A percentile compares a stretch with the other conserved stretches of the same genome.
phyloP scores from a whole-genome alignment of 2,888 invertebrate genomes.

The Actias luna region DNA sequence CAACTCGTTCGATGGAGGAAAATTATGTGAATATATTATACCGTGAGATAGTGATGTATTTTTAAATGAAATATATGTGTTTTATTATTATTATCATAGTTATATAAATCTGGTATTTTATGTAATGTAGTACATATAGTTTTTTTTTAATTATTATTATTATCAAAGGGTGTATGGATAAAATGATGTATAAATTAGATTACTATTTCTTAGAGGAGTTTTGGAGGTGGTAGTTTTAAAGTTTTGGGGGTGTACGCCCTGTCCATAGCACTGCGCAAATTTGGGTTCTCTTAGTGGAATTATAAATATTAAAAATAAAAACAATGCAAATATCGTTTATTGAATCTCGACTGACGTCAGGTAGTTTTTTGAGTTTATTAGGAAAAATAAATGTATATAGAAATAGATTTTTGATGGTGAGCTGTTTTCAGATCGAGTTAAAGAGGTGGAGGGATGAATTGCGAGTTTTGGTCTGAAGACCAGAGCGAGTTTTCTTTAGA shows the following conservation, averaged over 20 bases:
- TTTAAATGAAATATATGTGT: constrained; percentile 9
- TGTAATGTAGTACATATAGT: constrained; percentile 45
- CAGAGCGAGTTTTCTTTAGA: constrained; percentile 19
- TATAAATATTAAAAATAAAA: constrained; percentile 25
- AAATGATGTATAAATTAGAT: constrained; percentile 73
- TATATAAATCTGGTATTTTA: constrained; percentile 51
- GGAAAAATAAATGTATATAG: constrained; percentile 58
- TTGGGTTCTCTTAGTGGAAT: constrained; percentile 70
- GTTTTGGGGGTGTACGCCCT: constrained; percentile 52
- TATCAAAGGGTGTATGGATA: constrained; percentile 75
- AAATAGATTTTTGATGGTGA: constrained; percentile 51
- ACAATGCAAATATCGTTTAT: constrained; percentile 29
- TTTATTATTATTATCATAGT: constrained; percentile 34
- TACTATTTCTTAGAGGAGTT: constrained; percentile 65
- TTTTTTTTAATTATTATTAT: constrained; percentile 45
- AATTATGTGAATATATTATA: background rate
- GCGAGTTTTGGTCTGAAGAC: background rate
- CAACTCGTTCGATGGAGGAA: background rate
- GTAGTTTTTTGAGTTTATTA: constrained; percentile 27
- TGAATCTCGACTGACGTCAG: constrained; percentile 53
- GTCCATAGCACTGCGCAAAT: constrained; percentile 55
- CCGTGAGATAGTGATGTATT: constrained; percentile 12
- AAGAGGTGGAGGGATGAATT: background rate
- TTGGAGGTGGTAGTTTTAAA: constrained; percentile 60
- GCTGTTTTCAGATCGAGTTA: constrained; percentile 17